These are phyloP conservation scores for Drosophila orosa DNA, from an alignment of 1,140 invertebrate genomes.

Conservation along the genomic window DNA sequence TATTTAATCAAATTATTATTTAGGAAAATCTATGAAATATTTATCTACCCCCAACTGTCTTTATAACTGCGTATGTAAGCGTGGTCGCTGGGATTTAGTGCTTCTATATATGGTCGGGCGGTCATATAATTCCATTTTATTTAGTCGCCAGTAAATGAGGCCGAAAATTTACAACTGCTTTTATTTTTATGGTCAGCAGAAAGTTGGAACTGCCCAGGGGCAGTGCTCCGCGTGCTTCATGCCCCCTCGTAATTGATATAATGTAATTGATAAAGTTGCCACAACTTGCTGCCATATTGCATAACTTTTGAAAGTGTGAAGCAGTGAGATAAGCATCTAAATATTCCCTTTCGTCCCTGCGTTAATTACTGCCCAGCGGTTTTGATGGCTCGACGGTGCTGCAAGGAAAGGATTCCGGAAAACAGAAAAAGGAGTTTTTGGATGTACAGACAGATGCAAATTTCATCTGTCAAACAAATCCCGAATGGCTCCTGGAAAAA, in stretches of 20 bases:
- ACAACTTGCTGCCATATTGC: slow-evolving; percentile 34
- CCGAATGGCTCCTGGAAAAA: slow-evolving; percentile 22
- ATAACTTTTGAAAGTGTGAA: slow-evolving; percentile 44
- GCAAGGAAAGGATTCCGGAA: neutral
- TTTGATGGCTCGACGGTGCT: slow-evolving; percentile 7
- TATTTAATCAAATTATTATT: neutral
- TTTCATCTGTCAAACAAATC: slow-evolving; percentile 40
- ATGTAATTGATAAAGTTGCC: slow-evolving; percentile 69
- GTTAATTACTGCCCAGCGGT: slow-evolving; percentile 30
- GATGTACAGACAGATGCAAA: slow-evolving; percentile 25
- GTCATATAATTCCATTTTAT: slow-evolving; percentile 77
- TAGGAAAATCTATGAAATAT: neutral
- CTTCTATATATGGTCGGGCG: slow-evolving; percentile 39
- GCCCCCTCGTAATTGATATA: slow-evolving; percentile 69
- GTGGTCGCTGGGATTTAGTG: slow-evolving; percentile 52
- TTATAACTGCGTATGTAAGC: slow-evolving; percentile 7
- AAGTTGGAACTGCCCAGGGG: slow-evolving; percentile 49
- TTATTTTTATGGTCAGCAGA: slow-evolving; percentile 64
- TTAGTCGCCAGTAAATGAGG: slow-evolving; percentile 73
- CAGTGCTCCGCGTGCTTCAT: slow-evolving; percentile 1
- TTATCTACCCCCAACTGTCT: neutral
- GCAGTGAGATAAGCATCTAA: slow-evolving; percentile 47
- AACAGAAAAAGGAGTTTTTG: neutral
- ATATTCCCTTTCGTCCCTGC: slow-evolving; percentile 7
- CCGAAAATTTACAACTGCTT: slow-evolving; percentile 72